A percentile compares a stretch with the other conserved stretches of the same genome.
phyloP scores from a whole-genome alignment of 2,113 vertebrate genomes.

The Prietella phreatophila region DNA sequence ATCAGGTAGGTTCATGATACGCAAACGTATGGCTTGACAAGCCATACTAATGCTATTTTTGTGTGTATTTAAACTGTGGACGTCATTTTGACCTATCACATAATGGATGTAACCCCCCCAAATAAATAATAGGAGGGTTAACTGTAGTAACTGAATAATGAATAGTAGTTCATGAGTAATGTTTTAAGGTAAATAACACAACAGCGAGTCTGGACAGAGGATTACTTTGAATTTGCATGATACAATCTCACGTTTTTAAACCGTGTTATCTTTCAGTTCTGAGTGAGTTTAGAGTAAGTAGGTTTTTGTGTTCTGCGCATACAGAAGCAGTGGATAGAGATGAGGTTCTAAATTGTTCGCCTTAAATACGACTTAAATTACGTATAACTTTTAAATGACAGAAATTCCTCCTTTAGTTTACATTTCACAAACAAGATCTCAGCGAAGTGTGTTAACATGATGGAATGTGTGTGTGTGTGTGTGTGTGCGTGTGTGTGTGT shows the following conservation, averaged over 20 bases:
- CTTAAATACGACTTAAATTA: not conserved
- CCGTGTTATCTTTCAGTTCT: not conserved
- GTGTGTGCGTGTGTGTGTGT: constrained; percentile 14
- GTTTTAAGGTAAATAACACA: not conserved
- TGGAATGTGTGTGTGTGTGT: constrained; percentile 24
- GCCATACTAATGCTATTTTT: too few species aligned
- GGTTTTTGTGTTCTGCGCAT: not conserved
- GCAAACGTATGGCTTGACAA: not conserved
- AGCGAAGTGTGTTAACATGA: constrained; percentile 36
- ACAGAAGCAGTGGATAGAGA: not conserved
- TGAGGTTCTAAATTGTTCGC: not conserved
- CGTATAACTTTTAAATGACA: too few species aligned
- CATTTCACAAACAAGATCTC: not conserved
- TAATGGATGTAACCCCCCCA: too few species aligned
- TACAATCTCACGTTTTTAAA: not conserved
- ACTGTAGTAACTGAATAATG: not conserved
- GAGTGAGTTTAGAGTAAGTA: not conserved
- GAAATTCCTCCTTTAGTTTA: not conserved
- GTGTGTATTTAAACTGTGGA: too few species aligned
- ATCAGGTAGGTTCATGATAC: not conserved
- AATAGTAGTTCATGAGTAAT: constrained; percentile 7
- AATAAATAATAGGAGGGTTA: too few species aligned
- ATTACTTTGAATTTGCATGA: constrained; percentile 11
- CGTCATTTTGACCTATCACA: too few species aligned
- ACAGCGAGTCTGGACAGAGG: not conserved